Base-by-base conservation (phyloP, 2,113 vertebrate genomes). In the Lynx canadensis region DNA sequence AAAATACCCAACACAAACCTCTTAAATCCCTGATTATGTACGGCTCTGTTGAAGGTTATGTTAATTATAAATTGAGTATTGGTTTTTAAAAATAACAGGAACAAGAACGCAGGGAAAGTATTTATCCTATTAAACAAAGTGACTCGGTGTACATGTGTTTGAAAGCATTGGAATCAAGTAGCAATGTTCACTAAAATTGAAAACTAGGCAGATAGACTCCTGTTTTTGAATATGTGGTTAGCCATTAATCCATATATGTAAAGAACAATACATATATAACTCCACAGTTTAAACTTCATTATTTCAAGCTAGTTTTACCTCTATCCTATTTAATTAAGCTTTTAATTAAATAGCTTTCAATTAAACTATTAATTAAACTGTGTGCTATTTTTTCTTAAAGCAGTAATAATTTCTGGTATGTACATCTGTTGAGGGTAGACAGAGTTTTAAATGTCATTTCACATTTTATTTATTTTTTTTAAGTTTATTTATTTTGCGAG, bases 331-430 rank as follows among this genome's bases (percentile, higher is more conserved):
- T 86, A 95, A 76, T 96, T 94, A 79, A 96, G 21, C 4, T 86
- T 94, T 68, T 89, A 94, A 95, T 95, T 78, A 91, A 92, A 76
- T 85, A 97, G 80, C 80, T 94, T 89, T 83, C 11, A 71, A 71
- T 29, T 80, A 60, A 94, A 79, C 45, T 83, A 84, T 92, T 83
- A 96, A 94, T 97, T 97, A 94, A 96, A 63, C 9, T 31, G 11
- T 41, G 31, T 79, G 14, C 79, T 86, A 65, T 11, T 93, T 95
- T 79, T 84, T 92, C n/a, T 92, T 95, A 95, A 82, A 91, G 27
- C 48, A 90, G 48, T 83, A 21, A 48, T 92, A 16, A 92, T 68
- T 80, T 93, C 65, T 95, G 57, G 14, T 69, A 21, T 65, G 4
- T 66, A 38, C 41, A 50, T 5, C 31, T 89, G 5, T 74, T 71